Evolutionary conservation across 2,797 vertebrate species (phyloP), one percentile per base, ranked within the genome.

Genomic region (Selene dorsalis): DNA sequence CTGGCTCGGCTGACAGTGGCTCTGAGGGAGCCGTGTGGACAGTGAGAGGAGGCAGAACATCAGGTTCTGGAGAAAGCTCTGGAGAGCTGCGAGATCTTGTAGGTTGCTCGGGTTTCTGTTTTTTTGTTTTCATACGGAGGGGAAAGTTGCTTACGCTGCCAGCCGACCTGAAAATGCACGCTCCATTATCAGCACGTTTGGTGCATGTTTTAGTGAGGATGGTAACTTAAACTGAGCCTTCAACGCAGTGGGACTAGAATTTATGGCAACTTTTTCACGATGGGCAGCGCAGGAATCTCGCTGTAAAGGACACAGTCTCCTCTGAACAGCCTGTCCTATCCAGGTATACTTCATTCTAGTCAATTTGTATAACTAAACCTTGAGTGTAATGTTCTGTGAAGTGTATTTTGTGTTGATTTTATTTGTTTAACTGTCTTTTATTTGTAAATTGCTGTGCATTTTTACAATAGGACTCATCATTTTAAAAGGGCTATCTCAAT

Each of bases 1-100:
- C 75, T 80, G 85, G 83, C 73, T 84, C 75, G 69, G 59, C 70
- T 41, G 62, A 58, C 84, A 52, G 77, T 73, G 79, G 61, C 65
- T 67, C 35, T 6, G 52, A 30, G 24, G 70, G 72, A 79, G 64
- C 76, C 57, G 69, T 59, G 56, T 52, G 70, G 70, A 73, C 79
- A 48, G 57, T 43, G 61, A 77, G 72, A 24, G 78, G 58, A 70
- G 22, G 62, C 59, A 50, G 35, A 66, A 18, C 79, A 39, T 57
- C 10, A 30, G 53, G 55, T 75, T 72, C 68, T 47, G 71, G 11
- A 80, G 57, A 64, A 71, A 65, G 20, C 45, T 18, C 45, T 48
- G 45, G 18, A 48, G 45, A 45, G 60, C 4, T 35, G 39, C 52
- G 38, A 61, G 26, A 68, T 70, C 24, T 63, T 20, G n/a, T n/a